phyloP scores from a whole-genome alignment of 2,113 vertebrate genomes.

The Eulemur rufifrons region DNA sequence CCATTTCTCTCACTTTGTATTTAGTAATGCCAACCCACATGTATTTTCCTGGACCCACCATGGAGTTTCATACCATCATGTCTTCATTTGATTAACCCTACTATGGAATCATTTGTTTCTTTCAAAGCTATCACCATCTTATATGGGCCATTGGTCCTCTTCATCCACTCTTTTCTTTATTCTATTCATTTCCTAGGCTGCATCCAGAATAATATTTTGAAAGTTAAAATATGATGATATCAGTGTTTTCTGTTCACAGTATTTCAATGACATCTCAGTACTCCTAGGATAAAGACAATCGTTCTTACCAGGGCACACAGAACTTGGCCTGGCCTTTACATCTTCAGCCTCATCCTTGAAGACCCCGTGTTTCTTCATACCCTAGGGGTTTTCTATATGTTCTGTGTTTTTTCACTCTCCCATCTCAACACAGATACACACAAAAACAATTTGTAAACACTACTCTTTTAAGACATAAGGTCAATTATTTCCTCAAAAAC shows the following conservation, averaged over 20 bases:
- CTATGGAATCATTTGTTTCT: background rate
- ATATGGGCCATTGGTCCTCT: background rate
- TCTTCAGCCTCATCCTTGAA: background rate
- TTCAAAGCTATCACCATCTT: background rate
- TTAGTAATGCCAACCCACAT: background rate
- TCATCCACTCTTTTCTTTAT: background rate
- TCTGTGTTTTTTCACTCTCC: background rate
- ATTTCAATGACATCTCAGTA: background rate
- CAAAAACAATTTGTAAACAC: background rate
- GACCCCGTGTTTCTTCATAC: fast-evolving
- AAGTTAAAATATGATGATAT: background rate
- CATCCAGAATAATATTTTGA: background rate
- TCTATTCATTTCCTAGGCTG: background rate
- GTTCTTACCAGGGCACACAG: background rate
- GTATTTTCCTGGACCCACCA: background rate
- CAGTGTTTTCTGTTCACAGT: background rate
- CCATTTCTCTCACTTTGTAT: background rate
- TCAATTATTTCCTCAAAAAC: background rate
- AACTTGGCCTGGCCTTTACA: background rate
- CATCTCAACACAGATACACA: background rate
- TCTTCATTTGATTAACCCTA: background rate
- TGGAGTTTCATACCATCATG: background rate
- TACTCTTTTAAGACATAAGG: background rate
- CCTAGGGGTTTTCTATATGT: background rate
- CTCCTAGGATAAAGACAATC: background rate